A percentile compares a stretch with the other conserved stretches of the same genome.
Conservation (phyloP, 2,888 invertebrate genomes). For the Diachrysia chrysitis region DNA sequence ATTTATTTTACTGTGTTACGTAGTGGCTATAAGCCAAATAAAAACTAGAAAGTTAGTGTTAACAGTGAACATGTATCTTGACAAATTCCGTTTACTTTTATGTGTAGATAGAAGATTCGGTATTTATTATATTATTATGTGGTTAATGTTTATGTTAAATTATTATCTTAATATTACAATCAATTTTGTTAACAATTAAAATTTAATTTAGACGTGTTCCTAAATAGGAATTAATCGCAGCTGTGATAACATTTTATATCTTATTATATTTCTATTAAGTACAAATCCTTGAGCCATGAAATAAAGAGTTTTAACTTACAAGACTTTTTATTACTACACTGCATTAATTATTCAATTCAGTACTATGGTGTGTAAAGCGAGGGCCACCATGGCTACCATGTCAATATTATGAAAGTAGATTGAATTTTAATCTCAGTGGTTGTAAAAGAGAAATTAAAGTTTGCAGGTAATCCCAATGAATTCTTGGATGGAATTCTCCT, state of each 20-base stretch:
- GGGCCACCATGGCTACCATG: too few species aligned
- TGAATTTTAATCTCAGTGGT: too few species aligned
- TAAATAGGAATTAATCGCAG: constrained; percentile 32
- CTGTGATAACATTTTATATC: constrained; percentile 59
- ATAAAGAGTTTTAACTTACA: constrained; percentile 36
- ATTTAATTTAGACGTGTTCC: constrained; percentile 29
- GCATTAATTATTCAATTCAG: too few species aligned
- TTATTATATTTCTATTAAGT: constrained; percentile 47
- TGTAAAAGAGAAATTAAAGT: not conserved
- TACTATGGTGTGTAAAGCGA: too few species aligned
- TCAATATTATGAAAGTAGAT: too few species aligned
- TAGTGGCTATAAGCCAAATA: constrained; percentile 2
- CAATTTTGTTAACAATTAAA: constrained; percentile 18
- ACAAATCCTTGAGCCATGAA: constrained; percentile 43
- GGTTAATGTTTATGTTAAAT: constrained; percentile 27
- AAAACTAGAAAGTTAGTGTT: constrained; percentile 2
- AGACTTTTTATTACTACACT: not conserved
- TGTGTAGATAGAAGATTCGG: constrained; percentile 15
- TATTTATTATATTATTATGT: constrained; percentile 19
- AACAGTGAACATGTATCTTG: constrained; percentile 7
- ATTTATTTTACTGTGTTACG: constrained; percentile 10
- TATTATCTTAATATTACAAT: constrained; percentile 15
- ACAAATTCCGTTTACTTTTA: constrained; percentile 18
- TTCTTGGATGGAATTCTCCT: too few species aligned
- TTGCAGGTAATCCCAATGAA: too few species aligned